Conservation (phyloP, 2,888 invertebrate species). For the Chelonus formosanus region DNA sequence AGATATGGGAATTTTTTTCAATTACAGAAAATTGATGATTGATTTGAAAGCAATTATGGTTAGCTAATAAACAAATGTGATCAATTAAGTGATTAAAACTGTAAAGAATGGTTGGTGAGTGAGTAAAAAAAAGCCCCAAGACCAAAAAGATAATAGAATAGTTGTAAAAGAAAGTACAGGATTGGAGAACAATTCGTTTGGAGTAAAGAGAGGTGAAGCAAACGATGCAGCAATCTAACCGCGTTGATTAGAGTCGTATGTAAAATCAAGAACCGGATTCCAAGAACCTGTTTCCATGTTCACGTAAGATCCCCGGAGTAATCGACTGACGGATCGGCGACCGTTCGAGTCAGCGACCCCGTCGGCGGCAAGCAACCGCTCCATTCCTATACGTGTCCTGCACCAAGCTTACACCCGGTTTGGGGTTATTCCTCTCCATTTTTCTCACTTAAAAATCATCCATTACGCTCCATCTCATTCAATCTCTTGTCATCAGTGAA, state of each 20-base stretch:
- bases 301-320: constrained; percentile 66
- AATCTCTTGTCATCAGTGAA: neutral
- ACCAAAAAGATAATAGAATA: neutral
- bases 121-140: no score
- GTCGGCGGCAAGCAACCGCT: constrained; percentile 48
- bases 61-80: no score
- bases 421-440: constrained; percentile 1
- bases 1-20: no score
- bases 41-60: no score
- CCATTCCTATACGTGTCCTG: constrained; percentile 38
- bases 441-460: constrained; percentile 24
- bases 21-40: no score
- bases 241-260: constrained; percentile 66
- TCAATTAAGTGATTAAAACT: no score
- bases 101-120: no score
- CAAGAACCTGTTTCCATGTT: constrained; percentile 66
- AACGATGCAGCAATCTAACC: constrained; percentile 65
- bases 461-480: constrained; percentile 20
- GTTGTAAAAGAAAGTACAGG: constrained; percentile 4
- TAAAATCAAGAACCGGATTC: constrained; percentile 66
- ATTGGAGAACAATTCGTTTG: constrained; percentile 4
- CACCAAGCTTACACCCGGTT: constrained; percentile 15
- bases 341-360: constrained; percentile 65
- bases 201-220: constrained; percentile 31
- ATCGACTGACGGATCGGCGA: constrained; percentile 66